Evolutionary conservation across 2,888 invertebrate species (phyloP), one percentile per base, ranked within the genome.

Genomic region (Folsomia candida): DNA sequence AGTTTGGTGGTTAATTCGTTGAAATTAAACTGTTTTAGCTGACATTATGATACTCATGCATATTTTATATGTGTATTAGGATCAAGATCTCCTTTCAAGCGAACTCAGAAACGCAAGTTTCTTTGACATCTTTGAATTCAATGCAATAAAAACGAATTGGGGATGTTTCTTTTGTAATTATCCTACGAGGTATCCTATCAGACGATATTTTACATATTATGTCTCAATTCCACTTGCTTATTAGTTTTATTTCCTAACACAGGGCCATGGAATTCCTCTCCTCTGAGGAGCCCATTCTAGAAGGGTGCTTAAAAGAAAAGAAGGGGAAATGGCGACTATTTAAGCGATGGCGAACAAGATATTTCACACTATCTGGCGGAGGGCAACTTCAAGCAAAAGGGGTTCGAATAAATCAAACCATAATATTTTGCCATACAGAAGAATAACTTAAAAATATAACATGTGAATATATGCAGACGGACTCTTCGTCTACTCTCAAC

Each of bases 121-220:
- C 85, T 92, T 94, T 84, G 96, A 97, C 84, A 93, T 95, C 64
- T 96, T 97, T 84, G 93, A 94, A 84, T 89, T 92, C 81, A 88
- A 87, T 80, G 85, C 86, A 54, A 82, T 86, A 1, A 85, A 86
- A 63, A 83, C 84, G 61, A 83, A 84, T 76, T 97, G 96, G 97
- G 92, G 92, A 67, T 97, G 97, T 84, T 95, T 95, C 84, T 87
- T 95, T 76, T 97, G 96, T 84, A 92, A 92, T 81, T 93, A 94
- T 84, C 95, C 96, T 9, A 70, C 71, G 20, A 69, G 74, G 74
- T 73, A 68, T 29, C 11, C n/a, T 14, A 47, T 25, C 9, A 61
- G 9, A 22, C 26, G 18, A 11, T 29, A 11, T 51, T 25, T 25
- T 25, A 20, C 9, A n/a, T n/a, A n/a, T n/a, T n/a, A n/a, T n/a